A percentile compares a stretch with the other conserved stretches of the same genome.
These are phyloP conservation scores for Gnathonemus longibarbis DNA, from an alignment of 2,113 vertebrate species.

Conservation along the genomic window DNA sequence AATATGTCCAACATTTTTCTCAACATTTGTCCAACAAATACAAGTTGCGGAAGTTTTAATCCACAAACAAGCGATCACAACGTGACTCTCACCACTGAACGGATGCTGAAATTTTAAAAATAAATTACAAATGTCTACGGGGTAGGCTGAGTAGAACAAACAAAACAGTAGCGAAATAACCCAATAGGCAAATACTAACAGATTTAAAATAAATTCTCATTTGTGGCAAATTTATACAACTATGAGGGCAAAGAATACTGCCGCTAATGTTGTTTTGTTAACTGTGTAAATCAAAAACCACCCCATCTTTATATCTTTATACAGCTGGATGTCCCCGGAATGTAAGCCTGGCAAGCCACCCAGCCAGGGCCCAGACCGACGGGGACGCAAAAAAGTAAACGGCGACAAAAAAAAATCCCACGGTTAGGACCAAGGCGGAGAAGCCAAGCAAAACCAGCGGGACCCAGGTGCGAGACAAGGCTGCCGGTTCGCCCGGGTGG, in stretches of 20 bases:
- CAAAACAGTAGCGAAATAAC: not conserved
- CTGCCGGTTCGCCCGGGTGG: not conserved
- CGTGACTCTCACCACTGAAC: not conserved
- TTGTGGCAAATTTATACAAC: not conserved
- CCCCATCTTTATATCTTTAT: not conserved
- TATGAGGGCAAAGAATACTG: not conserved
- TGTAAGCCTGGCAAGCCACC: not conserved
- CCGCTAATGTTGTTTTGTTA: not conserved
- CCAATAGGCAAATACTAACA: not conserved
- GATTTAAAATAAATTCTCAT: not conserved
- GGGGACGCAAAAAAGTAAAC: not conserved
- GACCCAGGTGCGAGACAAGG: not conserved
- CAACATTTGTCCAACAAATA: not conserved
- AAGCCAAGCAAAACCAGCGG: not conserved
- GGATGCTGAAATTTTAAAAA: not conserved
- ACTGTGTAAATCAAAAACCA: not conserved
- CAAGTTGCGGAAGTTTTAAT: not conserved
- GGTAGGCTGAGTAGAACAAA: not conserved
- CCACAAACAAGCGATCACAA: not conserved
- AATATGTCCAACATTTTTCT: not conserved
- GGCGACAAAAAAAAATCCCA: not conserved
- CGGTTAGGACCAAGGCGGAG: not conserved
- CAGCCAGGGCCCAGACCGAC: not conserved
- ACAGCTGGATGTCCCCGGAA: not conserved
- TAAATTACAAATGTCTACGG: not conserved